Evolutionary conservation across 1,140 invertebrate species (phyloP).

Genomic region (Danaus melanippus): DNA sequence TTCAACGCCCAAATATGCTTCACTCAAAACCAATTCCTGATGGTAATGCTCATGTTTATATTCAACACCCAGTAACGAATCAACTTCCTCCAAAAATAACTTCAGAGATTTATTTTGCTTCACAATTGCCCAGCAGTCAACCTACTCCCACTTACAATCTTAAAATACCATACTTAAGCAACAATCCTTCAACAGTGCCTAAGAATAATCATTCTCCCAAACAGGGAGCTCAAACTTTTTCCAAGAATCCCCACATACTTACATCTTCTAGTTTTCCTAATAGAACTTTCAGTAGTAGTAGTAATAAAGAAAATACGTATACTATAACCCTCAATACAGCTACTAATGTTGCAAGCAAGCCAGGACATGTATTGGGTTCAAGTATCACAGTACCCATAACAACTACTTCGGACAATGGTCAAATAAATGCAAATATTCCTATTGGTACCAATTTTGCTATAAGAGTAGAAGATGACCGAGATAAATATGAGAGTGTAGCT

Average conservation of each 20-base stretch:
- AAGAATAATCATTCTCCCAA: conserved; percentile 19
- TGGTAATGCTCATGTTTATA: conserved; percentile 57
- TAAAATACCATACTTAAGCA: conserved; percentile 37
- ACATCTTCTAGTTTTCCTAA: conserved; percentile 33
- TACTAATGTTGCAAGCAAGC: conserved; percentile 42
- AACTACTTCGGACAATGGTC: conserved; percentile 34
- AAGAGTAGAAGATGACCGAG: conserved; percentile 57
- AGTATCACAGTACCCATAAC: conserved; percentile 47
- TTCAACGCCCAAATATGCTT: conserved; percentile 37
- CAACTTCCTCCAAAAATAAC: conserved; percentile 61
- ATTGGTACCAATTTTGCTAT: conserved; percentile 70
- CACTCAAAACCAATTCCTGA: conserved; percentile 58
- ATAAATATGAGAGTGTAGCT: conserved; percentile 44
- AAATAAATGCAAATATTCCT: conserved; percentile 63
- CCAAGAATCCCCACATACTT: conserved; percentile 8
- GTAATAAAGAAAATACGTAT: conserved; percentile 40
- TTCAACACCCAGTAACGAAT: conserved; percentile 57
- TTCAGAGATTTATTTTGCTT: conserved; percentile 68
- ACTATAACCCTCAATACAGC: conserved; percentile 50
- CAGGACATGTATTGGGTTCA: conserved; percentile 45
- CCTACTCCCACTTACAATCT: conserved; percentile 50
- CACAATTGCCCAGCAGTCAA: conserved; percentile 51
- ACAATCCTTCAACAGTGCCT: conserved; percentile 18
- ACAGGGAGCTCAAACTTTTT: conserved; percentile 15
- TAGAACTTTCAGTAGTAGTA: conserved; percentile 31